A percentile compares a stretch with the other conserved stretches of the same genome.
phyloP scores from a whole-genome alignment of 1,140 invertebrate genomes.

The Metaphire vulgaris region DNA sequence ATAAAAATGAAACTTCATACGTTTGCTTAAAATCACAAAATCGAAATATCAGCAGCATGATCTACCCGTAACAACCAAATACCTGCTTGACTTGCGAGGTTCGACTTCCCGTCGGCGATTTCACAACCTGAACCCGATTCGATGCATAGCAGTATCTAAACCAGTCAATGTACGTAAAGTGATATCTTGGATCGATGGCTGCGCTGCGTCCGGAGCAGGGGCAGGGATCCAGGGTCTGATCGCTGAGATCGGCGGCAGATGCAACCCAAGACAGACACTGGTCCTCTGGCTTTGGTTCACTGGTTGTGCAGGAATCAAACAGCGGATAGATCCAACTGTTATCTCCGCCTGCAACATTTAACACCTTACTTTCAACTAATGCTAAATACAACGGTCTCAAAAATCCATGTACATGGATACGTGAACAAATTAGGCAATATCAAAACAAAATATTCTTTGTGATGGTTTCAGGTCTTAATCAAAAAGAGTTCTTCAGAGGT shows the following conservation, averaged over 20 bases:
- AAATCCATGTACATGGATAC: no score
- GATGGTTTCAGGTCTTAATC: no score
- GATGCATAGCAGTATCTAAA: not conserved
- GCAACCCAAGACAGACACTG: not conserved
- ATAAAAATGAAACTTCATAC: no score
- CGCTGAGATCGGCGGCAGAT: not conserved
- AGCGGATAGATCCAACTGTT: not conserved
- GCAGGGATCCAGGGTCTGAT: not conserved
- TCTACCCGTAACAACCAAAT: no score
- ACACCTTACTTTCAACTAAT: no score
- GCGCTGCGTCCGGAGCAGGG: not conserved
- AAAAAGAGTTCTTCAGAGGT: no score
- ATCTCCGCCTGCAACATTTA: not conserved
- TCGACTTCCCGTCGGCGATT: not conserved
- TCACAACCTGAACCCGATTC: not conserved
- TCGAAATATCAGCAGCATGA: no score
- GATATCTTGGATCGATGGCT: not conserved
- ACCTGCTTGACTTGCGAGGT: not conserved
- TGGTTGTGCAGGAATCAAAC: not conserved
- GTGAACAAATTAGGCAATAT: no score
- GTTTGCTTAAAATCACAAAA: no score
- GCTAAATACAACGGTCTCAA: no score
- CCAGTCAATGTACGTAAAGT: not conserved
- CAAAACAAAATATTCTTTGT: no score
- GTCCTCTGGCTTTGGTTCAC: constrained; percentile 1